These are phyloP conservation scores for Toxostoma redivivum DNA, from an alignment of 2,113 vertebrate species.

Conservation along the genomic window DNA sequence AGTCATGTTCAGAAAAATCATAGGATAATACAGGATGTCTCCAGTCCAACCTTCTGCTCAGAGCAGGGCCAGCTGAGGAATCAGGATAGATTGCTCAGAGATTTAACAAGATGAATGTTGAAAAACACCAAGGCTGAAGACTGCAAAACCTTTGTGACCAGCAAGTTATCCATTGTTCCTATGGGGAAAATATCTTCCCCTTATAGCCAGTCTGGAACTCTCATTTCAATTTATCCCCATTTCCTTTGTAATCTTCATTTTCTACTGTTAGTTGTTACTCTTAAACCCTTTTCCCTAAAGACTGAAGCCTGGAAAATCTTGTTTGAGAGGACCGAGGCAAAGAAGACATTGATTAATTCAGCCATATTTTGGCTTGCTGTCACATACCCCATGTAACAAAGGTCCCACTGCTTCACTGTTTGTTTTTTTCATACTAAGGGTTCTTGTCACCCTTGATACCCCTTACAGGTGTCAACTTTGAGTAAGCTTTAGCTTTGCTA, in stretches of 20 bases:
- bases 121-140: not conserved
- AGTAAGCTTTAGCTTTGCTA: not conserved
- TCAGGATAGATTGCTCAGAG: not conserved
- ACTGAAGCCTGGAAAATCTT: not conserved
- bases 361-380: not conserved
- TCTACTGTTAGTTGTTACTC: not conserved
- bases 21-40: not conserved
- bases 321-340: not conserved
- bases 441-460: not conserved
- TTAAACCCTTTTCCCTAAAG: not conserved
- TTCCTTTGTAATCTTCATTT: not conserved
- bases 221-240: not conserved
- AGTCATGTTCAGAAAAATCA: not conserved
- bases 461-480: not conserved
- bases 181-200: not conserved
- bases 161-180: not conserved
- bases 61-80: not conserved
- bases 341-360: not conserved
- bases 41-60: not conserved
- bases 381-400: not conserved
- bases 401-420: not conserved
- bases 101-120: not conserved
- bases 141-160: not conserved
- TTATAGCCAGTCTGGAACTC: not conserved
- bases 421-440: not conserved